A percentile compares a stretch with the other conserved stretches of the same genome.
phyloP scores from a whole-genome alignment of 2,888 invertebrate genomes.

The Lucinisca nassula region DNA sequence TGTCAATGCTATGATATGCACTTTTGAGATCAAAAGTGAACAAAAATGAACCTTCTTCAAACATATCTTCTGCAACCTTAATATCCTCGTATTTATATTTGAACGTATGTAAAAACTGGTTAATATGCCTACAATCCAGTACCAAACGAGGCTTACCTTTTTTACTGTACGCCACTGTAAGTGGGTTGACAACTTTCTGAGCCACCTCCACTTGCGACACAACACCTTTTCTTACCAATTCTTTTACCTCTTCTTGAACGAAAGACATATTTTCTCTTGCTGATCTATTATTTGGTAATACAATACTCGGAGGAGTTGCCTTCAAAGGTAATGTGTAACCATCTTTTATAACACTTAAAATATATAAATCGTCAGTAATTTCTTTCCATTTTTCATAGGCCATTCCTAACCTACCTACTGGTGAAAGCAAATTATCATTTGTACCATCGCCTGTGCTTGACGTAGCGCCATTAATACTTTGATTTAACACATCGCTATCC shows the following conservation, averaged over 20 bases:
- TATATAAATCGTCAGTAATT: background rate
- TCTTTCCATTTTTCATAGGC: background rate
- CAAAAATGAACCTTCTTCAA: slow-evolving; percentile 16
- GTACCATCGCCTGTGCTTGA: background rate
- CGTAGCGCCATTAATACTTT: background rate
- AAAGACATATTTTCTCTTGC: slow-evolving; percentile 23
- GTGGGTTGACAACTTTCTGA: slow-evolving; percentile 48
- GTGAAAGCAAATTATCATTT: background rate
- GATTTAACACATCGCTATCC: background rate
- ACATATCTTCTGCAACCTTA: slow-evolving; percentile 21
- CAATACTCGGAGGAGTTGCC: slow-evolving; percentile 3
- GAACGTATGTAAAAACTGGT: slow-evolving; percentile 38
- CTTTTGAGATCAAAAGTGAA: slow-evolving; percentile 41
- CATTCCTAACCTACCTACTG: background rate
- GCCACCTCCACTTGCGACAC: slow-evolving; percentile 20
- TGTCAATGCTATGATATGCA: slow-evolving; percentile 55
- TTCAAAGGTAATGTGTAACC: slow-evolving; percentile 51
- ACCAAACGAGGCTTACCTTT: slow-evolving; percentile 35
- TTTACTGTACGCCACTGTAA: slow-evolving; percentile 53
- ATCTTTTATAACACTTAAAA: background rate
- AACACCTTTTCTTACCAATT: slow-evolving; percentile 41
- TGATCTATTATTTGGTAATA: slow-evolving; percentile 44
- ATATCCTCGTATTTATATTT: slow-evolving; percentile 49
- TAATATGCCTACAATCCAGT: slow-evolving; percentile 56
- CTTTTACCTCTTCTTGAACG: slow-evolving; percentile 42